These are phyloP conservation scores for Acanthococcus lagerstroemiae DNA, from an alignment of 2,888 invertebrate genomes.

Conservation along the genomic window DNA sequence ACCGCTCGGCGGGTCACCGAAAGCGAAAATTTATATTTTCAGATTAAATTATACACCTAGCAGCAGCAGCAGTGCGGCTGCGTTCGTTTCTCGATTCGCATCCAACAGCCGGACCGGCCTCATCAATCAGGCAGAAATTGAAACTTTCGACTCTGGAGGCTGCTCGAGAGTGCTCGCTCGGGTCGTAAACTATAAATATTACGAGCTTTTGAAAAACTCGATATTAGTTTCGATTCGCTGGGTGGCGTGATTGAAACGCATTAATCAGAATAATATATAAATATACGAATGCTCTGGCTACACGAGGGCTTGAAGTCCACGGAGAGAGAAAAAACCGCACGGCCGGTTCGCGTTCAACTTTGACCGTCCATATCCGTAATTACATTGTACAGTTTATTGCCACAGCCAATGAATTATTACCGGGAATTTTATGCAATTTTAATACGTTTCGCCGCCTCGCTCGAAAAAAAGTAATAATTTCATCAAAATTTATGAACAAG, in stretches of 20 bases:
- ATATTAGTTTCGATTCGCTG: neutral
- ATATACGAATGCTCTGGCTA: neutral
- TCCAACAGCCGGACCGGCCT: no score
- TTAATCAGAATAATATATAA: neutral
- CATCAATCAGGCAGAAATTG: no score
- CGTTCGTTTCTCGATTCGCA: no score
- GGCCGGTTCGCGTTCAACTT: slow-evolving; percentile 1
- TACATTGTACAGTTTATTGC: slow-evolving; percentile 29
- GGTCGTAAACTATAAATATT: no score
- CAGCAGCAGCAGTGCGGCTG: no score
- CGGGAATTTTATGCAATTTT: slow-evolving; percentile 30
- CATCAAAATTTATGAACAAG: slow-evolving; percentile 31
- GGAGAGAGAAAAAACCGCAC: neutral
- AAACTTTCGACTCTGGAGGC: no score
- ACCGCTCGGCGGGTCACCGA: no score
- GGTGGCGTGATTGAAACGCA: neutral
- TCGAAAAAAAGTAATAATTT: slow-evolving; percentile 27
- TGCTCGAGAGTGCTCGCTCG: no score
- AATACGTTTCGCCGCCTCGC: slow-evolving; percentile 30
- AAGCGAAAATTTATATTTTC: no score
- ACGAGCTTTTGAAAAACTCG: no score
- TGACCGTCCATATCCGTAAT: slow-evolving; percentile 25
- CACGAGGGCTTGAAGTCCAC: neutral
- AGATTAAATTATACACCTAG: no score
- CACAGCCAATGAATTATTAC: slow-evolving; percentile 20